These are phyloP conservation scores for Mionectes macconnelli DNA, from an alignment of 2,113 vertebrate genomes.

Conservation along the genomic window DNA sequence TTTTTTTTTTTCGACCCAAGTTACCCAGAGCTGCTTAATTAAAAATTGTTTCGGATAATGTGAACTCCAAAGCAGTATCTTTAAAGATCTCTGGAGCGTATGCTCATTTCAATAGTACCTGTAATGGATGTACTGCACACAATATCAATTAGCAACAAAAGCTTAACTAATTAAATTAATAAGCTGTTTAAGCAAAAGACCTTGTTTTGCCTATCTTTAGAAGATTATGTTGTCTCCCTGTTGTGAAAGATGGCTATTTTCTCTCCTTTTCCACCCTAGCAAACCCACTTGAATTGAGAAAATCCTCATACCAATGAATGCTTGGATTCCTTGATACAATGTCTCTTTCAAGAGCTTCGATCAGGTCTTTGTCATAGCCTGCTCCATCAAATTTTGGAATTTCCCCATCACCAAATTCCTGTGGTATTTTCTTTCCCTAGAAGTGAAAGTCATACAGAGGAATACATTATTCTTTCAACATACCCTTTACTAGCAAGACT, in stretches of 20 bases:
- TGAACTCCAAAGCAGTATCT: neutral
- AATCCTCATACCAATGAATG: slow-evolving; percentile 85
- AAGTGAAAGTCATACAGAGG: slow-evolving; percentile 20
- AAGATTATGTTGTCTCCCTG: neutral
- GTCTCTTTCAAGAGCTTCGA: slow-evolving; percentile 92
- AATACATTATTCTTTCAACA: neutral
- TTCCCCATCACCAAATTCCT: slow-evolving; percentile 82
- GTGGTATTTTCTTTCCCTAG: slow-evolving; percentile 83
- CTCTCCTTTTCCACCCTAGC: neutral
- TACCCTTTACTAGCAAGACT: neutral
- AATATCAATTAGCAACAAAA: neutral
- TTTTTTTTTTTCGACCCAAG: neutral
- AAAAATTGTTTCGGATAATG: slow-evolving; percentile 40
- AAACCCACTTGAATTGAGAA: neutral
- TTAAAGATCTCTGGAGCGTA: slow-evolving; percentile 2
- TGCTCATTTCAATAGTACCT: neutral
- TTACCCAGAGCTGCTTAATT: slow-evolving; percentile 36
- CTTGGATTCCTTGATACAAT: slow-evolving; percentile 97
- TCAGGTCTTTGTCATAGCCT: slow-evolving; percentile 90
- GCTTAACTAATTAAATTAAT: slow-evolving; percentile 1
- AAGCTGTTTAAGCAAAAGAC: neutral
- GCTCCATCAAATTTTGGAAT: slow-evolving; percentile 89
- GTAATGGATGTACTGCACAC: neutral
- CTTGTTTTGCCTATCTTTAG: neutral
- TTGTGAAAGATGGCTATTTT: neutral